Evolutionary conservation across 2,113 vertebrate species (phyloP).

Genomic region (Oryzias woworae): DNA sequence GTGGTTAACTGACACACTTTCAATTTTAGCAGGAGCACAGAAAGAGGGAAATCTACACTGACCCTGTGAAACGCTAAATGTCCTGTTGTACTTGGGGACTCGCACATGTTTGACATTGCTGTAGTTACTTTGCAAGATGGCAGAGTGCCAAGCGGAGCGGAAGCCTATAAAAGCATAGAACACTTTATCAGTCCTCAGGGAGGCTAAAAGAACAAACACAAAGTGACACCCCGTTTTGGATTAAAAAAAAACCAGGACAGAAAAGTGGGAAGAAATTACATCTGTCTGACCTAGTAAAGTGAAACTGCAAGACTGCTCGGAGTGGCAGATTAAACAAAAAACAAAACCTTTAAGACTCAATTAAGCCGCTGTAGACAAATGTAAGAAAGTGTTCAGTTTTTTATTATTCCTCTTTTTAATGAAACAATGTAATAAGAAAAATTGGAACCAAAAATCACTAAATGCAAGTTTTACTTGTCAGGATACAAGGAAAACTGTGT

Average conservation of each 20-base stretch:
- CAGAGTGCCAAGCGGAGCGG: conserved; percentile 49
- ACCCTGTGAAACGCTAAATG: conserved; percentile 34
- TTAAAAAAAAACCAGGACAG: conserved; percentile 8
- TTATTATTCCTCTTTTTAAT: too few relatives aligned
- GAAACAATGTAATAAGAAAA: too few relatives aligned
- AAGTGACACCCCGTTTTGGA: conserved; percentile 53
- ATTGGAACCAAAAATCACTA: too few relatives aligned
- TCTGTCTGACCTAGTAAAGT: conserved; percentile 39
- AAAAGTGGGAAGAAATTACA: conserved; percentile 19
- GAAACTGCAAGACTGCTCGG: conserved; percentile 2
- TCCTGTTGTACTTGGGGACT: conserved; percentile 48
- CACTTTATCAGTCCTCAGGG: conserved; percentile 62
- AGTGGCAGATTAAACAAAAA: background rate
- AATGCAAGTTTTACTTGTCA: too few relatives aligned
- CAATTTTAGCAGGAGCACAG: background rate
- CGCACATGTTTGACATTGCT: conserved; percentile 49
- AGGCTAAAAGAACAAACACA: conserved; percentile 49
- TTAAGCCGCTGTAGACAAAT: too few relatives aligned
- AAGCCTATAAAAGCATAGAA: conserved; percentile 54
- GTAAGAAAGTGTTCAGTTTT: too few relatives aligned
- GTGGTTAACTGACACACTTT: conserved; percentile 11
- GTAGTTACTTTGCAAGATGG: conserved; percentile 41
- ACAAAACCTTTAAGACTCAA: conserved; percentile 5
- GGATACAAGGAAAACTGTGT: too few relatives aligned
- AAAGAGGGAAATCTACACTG: conserved; percentile 19